A percentile compares a stretch with the other conserved stretches of the same genome.
phyloP scores from a whole-genome alignment of 2,797 vertebrate genomes.

The Australoheros facetus region DNA sequence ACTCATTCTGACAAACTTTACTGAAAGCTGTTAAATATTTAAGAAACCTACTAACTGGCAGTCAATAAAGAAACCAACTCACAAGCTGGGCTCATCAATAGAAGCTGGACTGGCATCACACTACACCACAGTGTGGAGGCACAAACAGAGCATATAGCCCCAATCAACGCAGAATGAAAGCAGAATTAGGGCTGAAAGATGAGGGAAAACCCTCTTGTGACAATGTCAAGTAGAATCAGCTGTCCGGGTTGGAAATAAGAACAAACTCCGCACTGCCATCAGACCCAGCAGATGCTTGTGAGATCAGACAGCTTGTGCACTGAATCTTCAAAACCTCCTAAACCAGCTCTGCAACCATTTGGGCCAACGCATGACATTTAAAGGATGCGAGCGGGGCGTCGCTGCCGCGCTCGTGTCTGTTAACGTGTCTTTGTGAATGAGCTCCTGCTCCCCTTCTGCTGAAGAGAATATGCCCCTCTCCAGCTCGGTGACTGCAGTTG shows the following conservation, averaged over 20 bases:
- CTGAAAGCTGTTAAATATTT: constrained; percentile 16
- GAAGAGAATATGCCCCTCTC: constrained; percentile 16
- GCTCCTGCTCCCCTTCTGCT: constrained; percentile 12
- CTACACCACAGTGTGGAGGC: neutral
- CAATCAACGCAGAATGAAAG: constrained; percentile 14
- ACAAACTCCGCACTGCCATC: constrained; percentile 4
- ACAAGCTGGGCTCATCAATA: constrained; percentile 15
- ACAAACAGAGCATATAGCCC: constrained; percentile 22
- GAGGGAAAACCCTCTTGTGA: neutral
- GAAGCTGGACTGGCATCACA: constrained; percentile 5
- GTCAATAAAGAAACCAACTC: constrained; percentile 24
- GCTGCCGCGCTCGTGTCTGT: constrained; percentile 20
- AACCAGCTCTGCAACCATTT: constrained; percentile 37
- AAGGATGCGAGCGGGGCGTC: constrained; percentile 48
- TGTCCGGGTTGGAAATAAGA: constrained; percentile 2
- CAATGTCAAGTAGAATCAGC: constrained; percentile 33
- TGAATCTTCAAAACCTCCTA: constrained; percentile 45
- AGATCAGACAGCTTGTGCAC: constrained; percentile 33
- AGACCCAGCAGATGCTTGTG: constrained; percentile 27
- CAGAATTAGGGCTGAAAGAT: constrained; percentile 10
- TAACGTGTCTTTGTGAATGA: constrained; percentile 28
- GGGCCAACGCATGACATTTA: constrained; percentile 50
- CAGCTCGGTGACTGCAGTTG: constrained; percentile 6
- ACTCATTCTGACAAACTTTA: constrained; percentile 13
- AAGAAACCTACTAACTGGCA: constrained; percentile 23